phyloP scores from a whole-genome alignment of 1,140 invertebrate species.

The Habropoda laboriosa region DNA sequence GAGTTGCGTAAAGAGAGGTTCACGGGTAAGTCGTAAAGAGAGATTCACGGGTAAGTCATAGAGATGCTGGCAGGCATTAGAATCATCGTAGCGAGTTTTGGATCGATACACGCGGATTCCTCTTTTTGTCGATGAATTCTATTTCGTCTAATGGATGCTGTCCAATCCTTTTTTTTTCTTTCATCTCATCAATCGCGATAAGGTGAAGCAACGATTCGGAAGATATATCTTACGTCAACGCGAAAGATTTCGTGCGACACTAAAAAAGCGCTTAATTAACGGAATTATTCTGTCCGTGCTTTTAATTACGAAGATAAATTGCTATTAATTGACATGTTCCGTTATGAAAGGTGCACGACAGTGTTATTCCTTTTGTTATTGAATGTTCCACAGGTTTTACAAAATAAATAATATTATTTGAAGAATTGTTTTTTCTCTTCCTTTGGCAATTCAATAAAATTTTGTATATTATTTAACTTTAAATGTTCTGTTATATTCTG shows the following conservation, averaged over 20 bases:
- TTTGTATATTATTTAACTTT: not conserved
- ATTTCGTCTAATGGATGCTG: constrained; percentile 18
- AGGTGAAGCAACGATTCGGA: not conserved
- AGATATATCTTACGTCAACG: too few species aligned
- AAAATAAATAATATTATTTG: too few species aligned
- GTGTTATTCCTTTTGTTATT: not conserved
- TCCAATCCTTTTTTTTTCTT: not conserved
- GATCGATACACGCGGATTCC: constrained; percentile 32
- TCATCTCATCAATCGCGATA: not conserved
- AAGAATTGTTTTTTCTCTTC: not conserved
- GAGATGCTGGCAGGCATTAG: constrained; percentile 9
- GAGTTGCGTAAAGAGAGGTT: constrained; percentile 32
- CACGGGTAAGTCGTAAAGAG: constrained; percentile 30
- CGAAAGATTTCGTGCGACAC: not conserved
- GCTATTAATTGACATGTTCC: constrained; percentile 23
- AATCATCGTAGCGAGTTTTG: constrained; percentile 5
- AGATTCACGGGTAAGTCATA: constrained; percentile 35
- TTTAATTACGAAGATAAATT: constrained; percentile 26
- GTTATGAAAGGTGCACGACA: not conserved
- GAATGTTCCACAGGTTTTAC: too few species aligned
- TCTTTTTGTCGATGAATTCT: constrained; percentile 11
- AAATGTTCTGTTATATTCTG: not conserved
- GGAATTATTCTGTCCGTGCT: not conserved
- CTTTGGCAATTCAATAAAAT: not conserved
- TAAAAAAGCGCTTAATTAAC: not conserved